Evolutionary conservation across 1,140 invertebrate genomes (phyloP).

Genomic region (Brachionus angularis): DNA sequence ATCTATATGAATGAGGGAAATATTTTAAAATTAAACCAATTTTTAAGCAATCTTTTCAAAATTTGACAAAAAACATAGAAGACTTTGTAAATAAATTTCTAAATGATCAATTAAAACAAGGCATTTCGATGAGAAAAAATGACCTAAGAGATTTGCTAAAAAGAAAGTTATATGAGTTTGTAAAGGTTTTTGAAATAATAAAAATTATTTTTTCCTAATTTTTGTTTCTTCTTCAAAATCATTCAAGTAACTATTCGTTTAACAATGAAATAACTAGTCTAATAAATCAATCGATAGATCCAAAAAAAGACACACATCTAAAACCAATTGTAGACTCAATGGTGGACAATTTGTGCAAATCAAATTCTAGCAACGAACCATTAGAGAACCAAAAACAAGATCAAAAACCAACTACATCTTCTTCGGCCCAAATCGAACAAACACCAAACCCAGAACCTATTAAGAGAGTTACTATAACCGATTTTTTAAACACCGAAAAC

Average conservation of each 20-base stretch:
- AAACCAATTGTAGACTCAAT: conserved; percentile 7
- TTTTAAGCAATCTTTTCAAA: conserved; percentile 23
- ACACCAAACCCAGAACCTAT: too few relatives aligned
- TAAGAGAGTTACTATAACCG: too few relatives aligned
- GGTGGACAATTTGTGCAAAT: conserved; percentile 9
- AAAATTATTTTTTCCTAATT: background rate
- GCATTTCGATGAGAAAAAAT: background rate
- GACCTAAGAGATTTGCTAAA: conserved; percentile 9
- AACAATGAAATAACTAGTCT: conserved; percentile 16
- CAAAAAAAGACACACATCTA: background rate
- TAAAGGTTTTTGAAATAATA: background rate
- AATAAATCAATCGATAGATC: conserved; percentile 24
- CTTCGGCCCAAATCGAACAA: background rate
- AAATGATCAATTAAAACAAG: background rate
- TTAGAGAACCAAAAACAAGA: background rate
- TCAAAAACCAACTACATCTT: background rate
- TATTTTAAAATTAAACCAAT: background rate
- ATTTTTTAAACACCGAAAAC: conserved; percentile 3
- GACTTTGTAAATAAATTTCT: conserved; percentile 8
- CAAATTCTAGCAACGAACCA: too few relatives aligned
- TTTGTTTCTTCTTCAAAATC: background rate
- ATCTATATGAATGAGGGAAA: background rate
- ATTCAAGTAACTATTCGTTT: conserved; percentile 1
- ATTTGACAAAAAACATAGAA: conserved; percentile 34
- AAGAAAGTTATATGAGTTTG: conserved; percentile 13